Conservation (phyloP, 2,113 vertebrate genomes). For the Coryphaenoides rupestris region DNA sequence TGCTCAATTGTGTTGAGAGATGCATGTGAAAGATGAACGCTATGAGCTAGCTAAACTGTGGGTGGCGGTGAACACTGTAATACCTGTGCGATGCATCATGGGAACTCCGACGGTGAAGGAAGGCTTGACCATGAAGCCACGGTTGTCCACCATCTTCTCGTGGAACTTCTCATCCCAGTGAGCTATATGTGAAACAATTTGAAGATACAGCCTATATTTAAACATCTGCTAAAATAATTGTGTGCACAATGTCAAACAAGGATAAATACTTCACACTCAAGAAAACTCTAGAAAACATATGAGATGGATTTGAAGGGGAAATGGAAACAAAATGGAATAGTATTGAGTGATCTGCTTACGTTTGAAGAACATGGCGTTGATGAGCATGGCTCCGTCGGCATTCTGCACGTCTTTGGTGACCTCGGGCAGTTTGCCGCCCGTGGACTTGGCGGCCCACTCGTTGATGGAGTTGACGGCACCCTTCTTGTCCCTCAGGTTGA, state of each 20-base stretch:
- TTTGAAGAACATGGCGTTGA: slow-evolving; percentile 98
- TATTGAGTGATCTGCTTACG: slow-evolving; percentile 79
- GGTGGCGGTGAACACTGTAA: slow-evolving; percentile 18
- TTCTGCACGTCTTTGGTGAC: slow-evolving; percentile 90
- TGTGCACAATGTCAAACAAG: no score
- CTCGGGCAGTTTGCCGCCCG: slow-evolving; percentile 87
- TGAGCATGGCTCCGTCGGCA: slow-evolving; percentile 89
- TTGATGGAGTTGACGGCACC: slow-evolving; percentile 94
- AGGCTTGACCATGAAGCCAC: slow-evolving; percentile 88
- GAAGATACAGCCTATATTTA: neutral
- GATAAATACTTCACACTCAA: no score
- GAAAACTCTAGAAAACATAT: no score
- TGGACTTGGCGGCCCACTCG: slow-evolving; percentile 91
- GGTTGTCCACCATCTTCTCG: slow-evolving; percentile 93
- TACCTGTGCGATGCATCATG: slow-evolving; percentile 98
- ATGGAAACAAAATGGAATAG: no score
- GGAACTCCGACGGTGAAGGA: slow-evolving; percentile 83
- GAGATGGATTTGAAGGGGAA: neutral
- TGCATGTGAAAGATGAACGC: no score
- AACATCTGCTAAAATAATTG: no score
- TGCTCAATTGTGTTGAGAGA: no score
- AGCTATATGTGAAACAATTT: slow-evolving; percentile 70
- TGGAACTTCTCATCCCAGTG: slow-evolving; percentile 97
- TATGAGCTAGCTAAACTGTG: neutral
- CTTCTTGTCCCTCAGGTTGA: slow-evolving; percentile 95